phyloP scores from a whole-genome alignment of 1,140 invertebrate genomes.

The Aphelenchoides fujianensis region DNA sequence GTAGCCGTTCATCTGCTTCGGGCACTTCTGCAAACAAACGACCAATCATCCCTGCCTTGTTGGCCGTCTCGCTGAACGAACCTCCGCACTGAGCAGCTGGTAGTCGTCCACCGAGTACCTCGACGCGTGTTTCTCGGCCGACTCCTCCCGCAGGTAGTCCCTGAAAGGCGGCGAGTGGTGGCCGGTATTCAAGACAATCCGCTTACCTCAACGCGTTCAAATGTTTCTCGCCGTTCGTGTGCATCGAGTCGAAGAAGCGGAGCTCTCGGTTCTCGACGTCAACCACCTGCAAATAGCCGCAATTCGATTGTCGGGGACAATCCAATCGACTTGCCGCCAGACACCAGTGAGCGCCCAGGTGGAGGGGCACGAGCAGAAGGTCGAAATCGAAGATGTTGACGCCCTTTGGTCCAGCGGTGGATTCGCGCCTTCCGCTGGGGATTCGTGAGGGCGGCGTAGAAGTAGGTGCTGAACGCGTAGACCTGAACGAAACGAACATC shows the following conservation, averaged over 20 bases:
- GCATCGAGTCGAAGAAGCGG: constrained; percentile 89
- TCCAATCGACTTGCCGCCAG: constrained; percentile 69
- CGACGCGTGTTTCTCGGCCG: not conserved
- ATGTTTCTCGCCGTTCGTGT: constrained; percentile 73
- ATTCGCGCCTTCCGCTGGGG: constrained; percentile 72
- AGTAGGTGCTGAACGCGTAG: constrained; percentile 90
- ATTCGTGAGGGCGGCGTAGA: constrained; percentile 79
- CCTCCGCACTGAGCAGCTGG: not conserved
- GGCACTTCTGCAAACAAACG: constrained; percentile 71
- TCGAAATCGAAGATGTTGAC: constrained; percentile 82
- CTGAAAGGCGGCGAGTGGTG: not conserved
- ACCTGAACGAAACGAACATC: constrained; percentile 65
- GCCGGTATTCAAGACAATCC: not conserved
- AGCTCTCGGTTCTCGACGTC: constrained; percentile 76
- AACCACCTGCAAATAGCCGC: constrained; percentile 70
- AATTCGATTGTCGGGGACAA: not conserved
- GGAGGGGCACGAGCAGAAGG: constrained; percentile 81
- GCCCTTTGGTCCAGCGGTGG: constrained; percentile 81
- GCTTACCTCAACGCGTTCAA: constrained; percentile 65
- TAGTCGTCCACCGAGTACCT: not conserved
- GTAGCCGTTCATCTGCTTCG: constrained; percentile 90
- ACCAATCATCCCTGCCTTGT: not conserved
- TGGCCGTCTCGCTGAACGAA: too few species aligned
- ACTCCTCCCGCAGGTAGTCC: constrained; percentile 12
- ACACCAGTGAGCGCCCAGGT: constrained; percentile 93